phyloP scores from a whole-genome alignment of 2,797 vertebrate genomes.

The Pygocentrus nattereri region DNA sequence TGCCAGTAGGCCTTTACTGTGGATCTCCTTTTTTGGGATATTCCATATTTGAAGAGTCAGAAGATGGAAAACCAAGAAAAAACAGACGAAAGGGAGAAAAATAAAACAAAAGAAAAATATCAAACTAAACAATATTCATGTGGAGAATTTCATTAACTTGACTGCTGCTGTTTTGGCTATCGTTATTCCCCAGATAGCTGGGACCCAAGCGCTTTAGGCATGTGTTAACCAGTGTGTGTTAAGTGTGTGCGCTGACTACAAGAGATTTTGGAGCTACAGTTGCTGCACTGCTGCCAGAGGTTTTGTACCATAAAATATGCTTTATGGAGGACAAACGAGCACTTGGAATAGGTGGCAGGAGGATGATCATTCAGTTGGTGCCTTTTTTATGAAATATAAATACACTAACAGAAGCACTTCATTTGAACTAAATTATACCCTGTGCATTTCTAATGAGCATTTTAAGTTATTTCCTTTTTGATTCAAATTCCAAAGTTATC shows the following conservation, averaged over 20 bases:
- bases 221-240: not conserved
- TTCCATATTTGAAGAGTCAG: not conserved
- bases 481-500: not conserved
- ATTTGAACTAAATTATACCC: not conserved
- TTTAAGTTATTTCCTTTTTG: not conserved
- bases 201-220: not conserved
- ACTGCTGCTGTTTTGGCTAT: constrained; percentile 10
- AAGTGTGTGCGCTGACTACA: not conserved
- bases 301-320: constrained; percentile 13
- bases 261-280: constrained; percentile 6
- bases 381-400: not conserved
- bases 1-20: not conserved
- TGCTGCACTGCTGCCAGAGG: constrained; percentile 4
- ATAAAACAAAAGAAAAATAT: not conserved
- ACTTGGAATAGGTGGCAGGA: not conserved
- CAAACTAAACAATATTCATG: not conserved
- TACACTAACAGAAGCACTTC: not conserved
- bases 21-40: constrained; percentile 5
- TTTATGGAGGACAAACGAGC: constrained; percentile 28
- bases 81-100: not conserved
- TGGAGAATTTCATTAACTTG: not conserved
- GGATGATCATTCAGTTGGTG: constrained; percentile 10
- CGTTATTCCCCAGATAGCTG: not conserved
- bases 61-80: not conserved
- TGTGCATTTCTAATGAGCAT: not conserved